A percentile compares a stretch with the other conserved stretches of the same genome.
phyloP scores from a whole-genome alignment of 2,888 invertebrate genomes.

The Euclidia mi region DNA sequence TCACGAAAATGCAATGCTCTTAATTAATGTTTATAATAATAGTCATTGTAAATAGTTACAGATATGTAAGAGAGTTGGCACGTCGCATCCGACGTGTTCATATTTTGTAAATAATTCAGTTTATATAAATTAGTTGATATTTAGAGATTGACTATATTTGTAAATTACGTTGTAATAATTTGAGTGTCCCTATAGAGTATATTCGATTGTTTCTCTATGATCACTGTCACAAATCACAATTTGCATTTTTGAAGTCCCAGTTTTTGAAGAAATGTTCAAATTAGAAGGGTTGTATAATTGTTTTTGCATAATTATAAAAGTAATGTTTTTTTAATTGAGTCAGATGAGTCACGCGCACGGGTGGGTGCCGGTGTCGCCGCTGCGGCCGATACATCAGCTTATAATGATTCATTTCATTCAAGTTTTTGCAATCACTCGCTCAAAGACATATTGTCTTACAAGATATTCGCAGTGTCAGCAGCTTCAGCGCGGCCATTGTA shows the following conservation, averaged over 20 bases:
- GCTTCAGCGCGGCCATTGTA: constrained; percentile 27
- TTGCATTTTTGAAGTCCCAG: constrained; percentile 79
- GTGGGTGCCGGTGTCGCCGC: constrained; percentile 70
- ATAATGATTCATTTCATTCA: constrained; percentile 27
- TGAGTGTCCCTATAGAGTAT: constrained; percentile 84
- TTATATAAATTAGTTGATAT: constrained; percentile 82
- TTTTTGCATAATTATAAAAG: constrained; percentile 78
- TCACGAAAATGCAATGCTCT: constrained; percentile 87
- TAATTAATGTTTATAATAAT: constrained; percentile 82
- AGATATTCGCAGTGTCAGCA: constrained; percentile 16
- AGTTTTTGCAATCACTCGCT: constrained; percentile 18
- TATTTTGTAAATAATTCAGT: constrained; percentile 88
- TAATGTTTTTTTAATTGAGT: constrained; percentile 70
- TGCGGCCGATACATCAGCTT: constrained; percentile 61
- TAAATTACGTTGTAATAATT: constrained; percentile 86
- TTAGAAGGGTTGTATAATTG: constrained; percentile 78
- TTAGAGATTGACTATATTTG: constrained; percentile 87
- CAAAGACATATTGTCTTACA: constrained; percentile 32
- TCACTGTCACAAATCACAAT: constrained; percentile 88
- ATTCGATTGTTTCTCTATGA: constrained; percentile 81
- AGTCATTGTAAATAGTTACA: constrained; percentile 89
- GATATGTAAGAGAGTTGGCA: constrained; percentile 80
- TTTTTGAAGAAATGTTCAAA: constrained; percentile 77
- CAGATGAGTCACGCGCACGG: constrained; percentile 76
- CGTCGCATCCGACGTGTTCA: constrained; percentile 78